Evolutionary conservation across 2,888 invertebrate genomes (phyloP).

Genomic region (Synanthedon tipuliformis): DNA sequence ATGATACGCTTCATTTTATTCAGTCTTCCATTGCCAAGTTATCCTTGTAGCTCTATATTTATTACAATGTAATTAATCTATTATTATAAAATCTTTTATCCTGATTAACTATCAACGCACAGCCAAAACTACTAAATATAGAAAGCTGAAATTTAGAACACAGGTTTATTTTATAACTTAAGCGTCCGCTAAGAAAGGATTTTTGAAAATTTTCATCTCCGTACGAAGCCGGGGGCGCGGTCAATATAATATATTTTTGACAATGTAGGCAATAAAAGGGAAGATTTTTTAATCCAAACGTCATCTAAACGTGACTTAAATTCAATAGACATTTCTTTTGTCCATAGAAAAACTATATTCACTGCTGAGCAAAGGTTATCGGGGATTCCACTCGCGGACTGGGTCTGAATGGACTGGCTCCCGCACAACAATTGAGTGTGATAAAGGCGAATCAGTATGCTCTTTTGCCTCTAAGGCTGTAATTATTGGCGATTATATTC

Average conservation of each 20-base stretch:
- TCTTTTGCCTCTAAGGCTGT: constrained; percentile 17
- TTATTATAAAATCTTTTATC: not conserved
- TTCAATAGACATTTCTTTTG: constrained; percentile 9
- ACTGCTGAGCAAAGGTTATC: constrained; percentile 32
- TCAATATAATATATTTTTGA: too few relatives aligned
- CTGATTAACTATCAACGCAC: not conserved
- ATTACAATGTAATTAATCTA: constrained; percentile 1
- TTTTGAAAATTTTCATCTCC: not conserved
- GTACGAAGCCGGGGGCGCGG: too few relatives aligned
- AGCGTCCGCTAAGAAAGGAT: constrained; percentile 4
- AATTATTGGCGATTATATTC: constrained; percentile 18
- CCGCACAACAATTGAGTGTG: constrained; percentile 35
- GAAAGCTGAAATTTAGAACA: too few relatives aligned
- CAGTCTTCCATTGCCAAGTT: not conserved
- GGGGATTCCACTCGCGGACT: constrained; percentile 31
- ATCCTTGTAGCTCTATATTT: not conserved
- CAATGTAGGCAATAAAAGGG: too few relatives aligned
- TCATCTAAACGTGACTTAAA: constrained; percentile 12
- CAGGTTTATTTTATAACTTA: not conserved
- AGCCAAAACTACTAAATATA: too few relatives aligned
- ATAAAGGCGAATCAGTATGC: constrained; percentile 34
- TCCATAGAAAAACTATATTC: constrained; percentile 26
- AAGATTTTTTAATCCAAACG: not conserved
- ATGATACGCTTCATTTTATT: not conserved
- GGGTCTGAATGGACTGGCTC: constrained; percentile 27